Percentiles rank a stretch among this genome's conserved stretches.
Conservation (phyloP, 1,140 invertebrate genomes). For the Nephotettix cincticeps region DNA sequence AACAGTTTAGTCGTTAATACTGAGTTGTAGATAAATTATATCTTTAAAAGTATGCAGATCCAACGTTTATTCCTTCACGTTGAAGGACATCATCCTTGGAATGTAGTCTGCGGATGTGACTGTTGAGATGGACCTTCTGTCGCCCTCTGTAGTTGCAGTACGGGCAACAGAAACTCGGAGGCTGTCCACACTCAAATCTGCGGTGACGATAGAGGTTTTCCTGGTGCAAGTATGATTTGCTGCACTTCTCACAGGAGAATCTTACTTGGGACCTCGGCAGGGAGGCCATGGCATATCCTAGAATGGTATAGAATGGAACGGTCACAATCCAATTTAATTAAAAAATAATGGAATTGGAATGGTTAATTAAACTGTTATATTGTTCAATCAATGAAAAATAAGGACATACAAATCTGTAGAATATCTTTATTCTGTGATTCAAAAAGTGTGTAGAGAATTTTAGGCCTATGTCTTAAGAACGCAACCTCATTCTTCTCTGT, state of each 20-base stretch:
- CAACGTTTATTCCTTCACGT: background rate
- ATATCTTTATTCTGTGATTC: too few species aligned
- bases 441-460: too few species aligned
- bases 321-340: too few species aligned
- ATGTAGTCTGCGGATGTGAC: background rate
- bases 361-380: too few species aligned
- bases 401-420: too few species aligned
- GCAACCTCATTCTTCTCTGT: too few species aligned
- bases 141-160: conserved; percentile 41
- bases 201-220: conserved; percentile 54
- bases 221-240: conserved; percentile 53
- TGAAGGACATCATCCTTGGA: background rate
- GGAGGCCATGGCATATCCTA: too few species aligned
- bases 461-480: too few species aligned
- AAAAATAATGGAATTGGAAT: too few species aligned
- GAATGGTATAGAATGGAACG: too few species aligned
- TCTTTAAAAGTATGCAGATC: background rate
- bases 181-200: conserved; percentile 54
- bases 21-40: background rate
- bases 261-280: too few species aligned
- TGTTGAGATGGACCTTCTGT: background rate
- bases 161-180: conserved; percentile 51
- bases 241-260: conserved; percentile 47
- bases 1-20: background rate
- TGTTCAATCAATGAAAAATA: too few species aligned